phyloP scores from a whole-genome alignment of 2,888 invertebrate genomes.

The Troilus luridus region DNA sequence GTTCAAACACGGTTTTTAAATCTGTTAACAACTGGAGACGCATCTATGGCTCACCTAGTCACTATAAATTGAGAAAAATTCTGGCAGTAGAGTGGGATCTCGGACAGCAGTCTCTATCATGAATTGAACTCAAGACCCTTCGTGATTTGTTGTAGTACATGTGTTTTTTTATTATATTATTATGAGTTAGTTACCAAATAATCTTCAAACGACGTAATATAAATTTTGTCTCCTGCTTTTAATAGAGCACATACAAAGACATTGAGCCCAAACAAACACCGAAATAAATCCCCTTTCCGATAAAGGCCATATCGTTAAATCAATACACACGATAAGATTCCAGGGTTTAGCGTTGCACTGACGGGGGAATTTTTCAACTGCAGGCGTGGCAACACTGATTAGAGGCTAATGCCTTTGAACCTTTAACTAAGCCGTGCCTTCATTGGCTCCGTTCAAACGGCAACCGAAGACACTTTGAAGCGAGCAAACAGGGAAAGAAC shows the following conservation, averaged over 20 bases:
- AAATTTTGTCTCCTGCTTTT: no score
- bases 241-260: not conserved
- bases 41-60: no score
- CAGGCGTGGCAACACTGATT: slow-evolving; percentile 29
- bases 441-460: slow-evolving; percentile 27
- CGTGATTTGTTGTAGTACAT: no score
- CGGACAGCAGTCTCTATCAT: no score
- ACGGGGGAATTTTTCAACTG: not conserved
- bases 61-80: no score
- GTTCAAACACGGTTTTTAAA: no score
- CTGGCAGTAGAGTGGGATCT: no score
- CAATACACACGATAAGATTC: not conserved
- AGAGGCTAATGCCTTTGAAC: slow-evolving; percentile 26
- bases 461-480: slow-evolving; percentile 6
- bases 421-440: slow-evolving; percentile 33
- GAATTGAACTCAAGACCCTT: no score
- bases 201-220: no score
- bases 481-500: not conserved
- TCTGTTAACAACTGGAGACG: no score
- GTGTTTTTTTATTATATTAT: no score
- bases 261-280: not conserved
- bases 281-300: not conserved
- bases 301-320: not conserved
- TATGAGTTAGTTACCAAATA: no score
- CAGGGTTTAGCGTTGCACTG: not conserved